Evolutionary conservation across 2,888 invertebrate species (phyloP).

Genomic region (Microctonus brassicae): DNA sequence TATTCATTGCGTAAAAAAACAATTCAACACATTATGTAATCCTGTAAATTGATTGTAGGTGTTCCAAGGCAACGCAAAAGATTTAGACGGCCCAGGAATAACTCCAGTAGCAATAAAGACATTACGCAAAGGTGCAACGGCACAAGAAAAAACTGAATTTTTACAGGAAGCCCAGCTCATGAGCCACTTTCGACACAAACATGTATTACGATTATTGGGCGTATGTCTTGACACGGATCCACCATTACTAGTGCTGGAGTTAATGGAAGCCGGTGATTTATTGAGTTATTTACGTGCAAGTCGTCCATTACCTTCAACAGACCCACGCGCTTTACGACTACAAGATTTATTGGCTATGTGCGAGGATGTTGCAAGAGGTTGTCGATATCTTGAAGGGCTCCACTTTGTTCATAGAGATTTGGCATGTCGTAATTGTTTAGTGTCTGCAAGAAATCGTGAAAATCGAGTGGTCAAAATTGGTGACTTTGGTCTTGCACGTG

Average conservation of each 20-base stretch:
- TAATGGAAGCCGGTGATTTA: slow-evolving; percentile 98
- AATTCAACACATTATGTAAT: not conserved
- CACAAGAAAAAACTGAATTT: slow-evolving; percentile 92
- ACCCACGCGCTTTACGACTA: slow-evolving; percentile 78
- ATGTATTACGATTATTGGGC: slow-evolving; percentile 92
- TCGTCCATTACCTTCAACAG: slow-evolving; percentile 77
- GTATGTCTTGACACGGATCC: slow-evolving; percentile 95
- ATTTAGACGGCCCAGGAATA: slow-evolving; percentile 73
- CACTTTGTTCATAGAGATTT: slow-evolving; percentile 98
- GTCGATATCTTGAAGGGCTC: slow-evolving; percentile 95
- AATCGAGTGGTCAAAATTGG: slow-evolving; percentile 93
- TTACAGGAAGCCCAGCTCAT: slow-evolving; percentile 96
- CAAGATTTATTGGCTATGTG: slow-evolving; percentile 92
- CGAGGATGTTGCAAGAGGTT: slow-evolving; percentile 95
- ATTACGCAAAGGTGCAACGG: slow-evolving; percentile 90
- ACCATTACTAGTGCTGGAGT: slow-evolving; percentile 93
- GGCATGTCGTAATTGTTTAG: slow-evolving; percentile 95
- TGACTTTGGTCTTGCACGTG: slow-evolving; percentile 96
- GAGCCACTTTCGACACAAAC: slow-evolving; percentile 97
- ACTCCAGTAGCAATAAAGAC: slow-evolving; percentile 96
- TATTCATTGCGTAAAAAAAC: not conserved
- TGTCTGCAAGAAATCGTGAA: slow-evolving; percentile 79
- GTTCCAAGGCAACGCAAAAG: slow-evolving; percentile 88
- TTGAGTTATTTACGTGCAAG: slow-evolving; percentile 89
- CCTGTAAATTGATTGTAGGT: slow-evolving; percentile 68